Evolutionary conservation across 2,888 invertebrate genomes (phyloP), one percentile per base, ranked within the genome.

Genomic region (Xanthorhoe designata): DNA sequence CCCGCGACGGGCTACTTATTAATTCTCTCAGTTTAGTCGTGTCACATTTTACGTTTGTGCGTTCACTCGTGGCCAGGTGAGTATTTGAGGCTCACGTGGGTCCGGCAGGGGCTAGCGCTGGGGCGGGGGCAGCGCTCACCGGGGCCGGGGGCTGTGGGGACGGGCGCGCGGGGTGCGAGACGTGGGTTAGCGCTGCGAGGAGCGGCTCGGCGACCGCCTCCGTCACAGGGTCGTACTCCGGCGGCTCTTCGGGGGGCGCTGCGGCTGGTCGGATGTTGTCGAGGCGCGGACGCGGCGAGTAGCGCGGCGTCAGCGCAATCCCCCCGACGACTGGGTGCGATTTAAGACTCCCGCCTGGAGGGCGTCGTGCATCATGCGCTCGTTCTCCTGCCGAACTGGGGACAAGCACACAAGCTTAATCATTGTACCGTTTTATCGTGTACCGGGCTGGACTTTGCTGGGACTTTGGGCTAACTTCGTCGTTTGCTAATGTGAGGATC

Each of bases 351-450:
- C 92, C 90, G 83, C 90, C 90, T 96, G 96, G 87, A 96, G 94
- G 79, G 96, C 96, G 91, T 97, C 97, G 88, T 94, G 95, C 94
- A 97, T 95, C 91, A 97, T 94, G 90, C 97, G 96, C 94, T 97
- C 97, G 94, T 97, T 97, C 94, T 97, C 97, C 94, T 96, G 96
- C 79, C 97, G 96, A 88, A 97, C 97, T 97, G 95, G 77, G 95
- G 94, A 91, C 92, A 91, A 93, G 80, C 73, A 84, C 70, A 67
- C 69, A 74, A 75, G 87, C 89, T 91, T 89, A 88, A 91, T 82
- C 87, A 82, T 83, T 71, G 77, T 80, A 67, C 73, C 69, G 58
- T 61, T 68, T 53, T 58, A 71, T 71, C 56, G 42, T 51, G 56
- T 32, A 62, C 53, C 58, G 63, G 74, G 76, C 63, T 59, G 80